Evolutionary conservation across 2,113 vertebrate genomes (phyloP).

Genomic region (Motacilla tschutschensis): DNA sequence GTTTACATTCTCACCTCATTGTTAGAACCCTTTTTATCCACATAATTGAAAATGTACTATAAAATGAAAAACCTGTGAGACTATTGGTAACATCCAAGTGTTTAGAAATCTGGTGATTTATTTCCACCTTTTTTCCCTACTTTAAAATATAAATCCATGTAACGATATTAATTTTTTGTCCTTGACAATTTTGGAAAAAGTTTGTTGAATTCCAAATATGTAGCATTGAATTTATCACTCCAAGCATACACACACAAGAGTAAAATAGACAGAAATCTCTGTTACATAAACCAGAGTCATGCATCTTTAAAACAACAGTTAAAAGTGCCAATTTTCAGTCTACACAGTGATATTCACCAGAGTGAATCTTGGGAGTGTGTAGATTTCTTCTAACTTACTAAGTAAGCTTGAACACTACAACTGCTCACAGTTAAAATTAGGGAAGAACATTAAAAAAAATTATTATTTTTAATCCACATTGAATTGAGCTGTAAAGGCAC

Average conservation of each 20-base stretch:
- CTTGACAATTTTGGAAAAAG: not conserved
- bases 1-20: not conserved
- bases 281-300: not conserved
- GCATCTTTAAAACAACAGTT: not conserved
- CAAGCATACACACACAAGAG: not conserved
- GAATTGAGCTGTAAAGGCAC: conserved; percentile 50
- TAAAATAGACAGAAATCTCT: not conserved
- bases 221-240: not conserved
- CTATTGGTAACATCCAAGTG: not conserved
- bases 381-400: conserved; percentile 24
- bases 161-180: not conserved
- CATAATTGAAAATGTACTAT: not conserved
- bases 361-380: not conserved
- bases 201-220: not conserved
- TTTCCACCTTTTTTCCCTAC: not conserved
- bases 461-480: conserved; percentile 3
- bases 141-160: not conserved
- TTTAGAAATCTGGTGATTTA: not conserved
- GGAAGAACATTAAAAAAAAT: conserved; percentile 15
- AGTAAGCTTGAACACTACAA: conserved; percentile 13
- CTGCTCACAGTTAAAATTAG: conserved; percentile 18
- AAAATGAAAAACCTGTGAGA: not conserved
- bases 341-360: not conserved
- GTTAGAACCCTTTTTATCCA: not conserved
- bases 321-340: not conserved